Base-by-base conservation (phyloP, 1,140 invertebrate species). In the Geopemphigus sp. region DNA sequence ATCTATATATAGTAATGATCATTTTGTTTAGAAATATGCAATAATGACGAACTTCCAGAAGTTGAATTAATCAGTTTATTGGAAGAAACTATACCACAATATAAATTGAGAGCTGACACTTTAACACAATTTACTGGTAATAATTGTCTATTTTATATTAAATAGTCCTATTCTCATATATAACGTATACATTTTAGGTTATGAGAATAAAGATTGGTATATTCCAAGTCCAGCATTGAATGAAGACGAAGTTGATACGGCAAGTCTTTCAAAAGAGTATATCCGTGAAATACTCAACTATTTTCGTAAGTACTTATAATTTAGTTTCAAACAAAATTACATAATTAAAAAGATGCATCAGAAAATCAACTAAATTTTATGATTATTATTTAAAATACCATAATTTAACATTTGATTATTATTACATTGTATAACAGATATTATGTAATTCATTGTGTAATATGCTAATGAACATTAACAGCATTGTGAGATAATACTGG, bases 261-360 rank as follows among this genome's bases (percentile, higher is more conserved):
- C 93, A 84, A 93, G 93, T 84, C 88, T 98, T 81, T 95, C 94
- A 70, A 93, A 94, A 86, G 95, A 97, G 86, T 94, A 97, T 88
- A 95, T 96, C 85, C 91, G 94, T 86, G 95, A 97, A 87, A 96
- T 94, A 63, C 90, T 98, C 81, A 97, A 98, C 88, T 98, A 98
- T 89, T 98, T 98, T 87, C 91, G 96, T 98, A 87, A 97, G 95
- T 96, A 85, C 64, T 74, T 80, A 59, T 17, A 61, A n/a, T 29
- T 54, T 29, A 39, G 3, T 47, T 11, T 81, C 15, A 54, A 63
- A 26, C 22, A 57, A 24, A 80, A 57, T 14, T 26, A 26, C 24
- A 26, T 29, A 8, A 45, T 24, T 39, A 14, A 53, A 54, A 70
- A 70, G 64, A 47, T 11, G 12, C 5, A 50, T 50, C 47, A 50